Evolutionary conservation across 2,888 invertebrate species (phyloP).

Genomic region (Slavum lentiscoides): DNA sequence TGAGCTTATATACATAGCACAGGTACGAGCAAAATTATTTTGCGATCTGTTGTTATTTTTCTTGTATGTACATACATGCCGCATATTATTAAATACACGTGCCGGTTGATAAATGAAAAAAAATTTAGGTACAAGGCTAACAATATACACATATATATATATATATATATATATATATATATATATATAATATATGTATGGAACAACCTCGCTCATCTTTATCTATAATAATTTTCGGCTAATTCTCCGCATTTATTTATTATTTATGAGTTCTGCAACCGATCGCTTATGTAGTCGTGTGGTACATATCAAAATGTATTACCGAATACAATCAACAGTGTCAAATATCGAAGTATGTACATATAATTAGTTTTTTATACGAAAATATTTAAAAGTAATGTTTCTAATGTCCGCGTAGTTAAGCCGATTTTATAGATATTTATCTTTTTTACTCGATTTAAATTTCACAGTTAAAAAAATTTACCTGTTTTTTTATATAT

Average conservation of each 20-base stretch:
- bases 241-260: not conserved
- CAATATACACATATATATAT: not conserved
- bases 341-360: too few relatives aligned
- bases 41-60: constrained; percentile 5
- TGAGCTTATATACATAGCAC: too few relatives aligned
- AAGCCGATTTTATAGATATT: too few relatives aligned
- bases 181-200: not conserved
- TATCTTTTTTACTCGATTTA: too few relatives aligned
- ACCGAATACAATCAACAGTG: too few relatives aligned
- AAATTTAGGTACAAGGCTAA: constrained; percentile 4
- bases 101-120: constrained; percentile 17
- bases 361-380: too few relatives aligned
- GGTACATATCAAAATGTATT: not conserved
- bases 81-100: constrained; percentile 16
- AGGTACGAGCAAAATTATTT: not conserved
- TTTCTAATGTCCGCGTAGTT: too few relatives aligned
- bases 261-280: not conserved
- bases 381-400: too few relatives aligned
- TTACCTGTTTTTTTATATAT: too few relatives aligned
- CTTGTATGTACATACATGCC: not conserved
- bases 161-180: too few relatives aligned
- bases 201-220: constrained; percentile 21
- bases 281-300: not conserved
- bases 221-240: constrained; percentile 11
- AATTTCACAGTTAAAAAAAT: too few relatives aligned